Evolutionary conservation across 2,888 invertebrate species (phyloP).

Genomic region (Acleris laterana): DNA sequence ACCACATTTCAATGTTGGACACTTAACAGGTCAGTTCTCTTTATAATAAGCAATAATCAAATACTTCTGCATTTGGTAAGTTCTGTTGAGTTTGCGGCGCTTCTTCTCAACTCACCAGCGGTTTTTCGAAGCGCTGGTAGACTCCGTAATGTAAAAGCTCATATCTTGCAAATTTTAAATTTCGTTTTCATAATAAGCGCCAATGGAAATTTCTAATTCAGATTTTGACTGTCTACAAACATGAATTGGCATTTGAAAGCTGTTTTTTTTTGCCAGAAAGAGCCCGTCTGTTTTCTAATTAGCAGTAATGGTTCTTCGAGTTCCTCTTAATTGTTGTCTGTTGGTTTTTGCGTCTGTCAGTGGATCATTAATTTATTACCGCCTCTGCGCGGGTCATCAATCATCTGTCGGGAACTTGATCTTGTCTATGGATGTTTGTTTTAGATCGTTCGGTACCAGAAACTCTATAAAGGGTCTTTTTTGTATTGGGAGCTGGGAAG

Average conservation of each 20-base stretch:
- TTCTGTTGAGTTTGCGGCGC: no score
- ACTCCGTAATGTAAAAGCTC: background rate
- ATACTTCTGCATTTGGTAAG: no score
- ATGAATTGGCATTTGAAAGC: no score
- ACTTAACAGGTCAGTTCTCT: slow-evolving; percentile 70
- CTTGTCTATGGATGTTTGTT: slow-evolving; percentile 33
- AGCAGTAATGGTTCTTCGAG: slow-evolving; percentile 32
- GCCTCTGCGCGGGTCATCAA: slow-evolving; percentile 27
- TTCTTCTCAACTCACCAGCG: background rate
- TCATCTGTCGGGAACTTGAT: slow-evolving; percentile 25
- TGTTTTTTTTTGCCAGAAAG: slow-evolving; percentile 15
- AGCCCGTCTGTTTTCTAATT: slow-evolving; percentile 25
- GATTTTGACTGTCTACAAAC: background rate
- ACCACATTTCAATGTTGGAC: slow-evolving; percentile 84
- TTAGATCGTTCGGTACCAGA: slow-evolving; percentile 11
- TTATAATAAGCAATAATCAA: no score
- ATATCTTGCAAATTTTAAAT: background rate
- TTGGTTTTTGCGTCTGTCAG: slow-evolving; percentile 33
- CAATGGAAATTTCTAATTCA: background rate
- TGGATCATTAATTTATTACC: slow-evolving; percentile 36
- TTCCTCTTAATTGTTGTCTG: slow-evolving; percentile 38
- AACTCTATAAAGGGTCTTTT: no score
- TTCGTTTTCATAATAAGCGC: no score
- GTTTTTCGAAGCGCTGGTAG: background rate
- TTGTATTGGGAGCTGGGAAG: no score